Evolutionary conservation across 35 echinoderm and acorn worm species (phyloP).

Genomic region (Hemicentrotus pulcherrimus): DNA sequence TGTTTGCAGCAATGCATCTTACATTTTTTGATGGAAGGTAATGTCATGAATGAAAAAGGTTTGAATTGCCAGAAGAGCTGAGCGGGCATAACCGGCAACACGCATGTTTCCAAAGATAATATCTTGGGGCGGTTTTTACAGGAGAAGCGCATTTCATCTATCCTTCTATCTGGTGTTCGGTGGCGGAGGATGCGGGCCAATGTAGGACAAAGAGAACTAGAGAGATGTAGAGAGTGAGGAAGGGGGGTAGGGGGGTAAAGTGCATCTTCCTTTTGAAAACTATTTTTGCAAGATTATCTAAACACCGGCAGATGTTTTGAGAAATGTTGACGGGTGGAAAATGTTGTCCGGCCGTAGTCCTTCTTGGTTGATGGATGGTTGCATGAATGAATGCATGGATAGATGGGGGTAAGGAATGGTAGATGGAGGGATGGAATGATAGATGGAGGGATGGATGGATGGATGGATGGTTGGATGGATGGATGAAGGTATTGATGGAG

Average conservation of each 20-base stretch:
- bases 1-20: background rate
- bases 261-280: slow-evolving; percentile 17
- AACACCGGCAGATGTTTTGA: background rate
- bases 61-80: background rate
- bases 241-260: background rate
- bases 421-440: background rate
- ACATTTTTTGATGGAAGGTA: background rate
- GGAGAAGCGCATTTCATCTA: background rate
- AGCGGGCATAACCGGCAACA: slow-evolving; percentile 15
- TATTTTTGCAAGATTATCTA: slow-evolving; percentile 20
- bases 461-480: background rate
- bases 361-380: background rate
- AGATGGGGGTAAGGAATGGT: background rate
- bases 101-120: slow-evolving; percentile 18
- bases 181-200: background rate
- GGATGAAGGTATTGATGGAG: background rate
- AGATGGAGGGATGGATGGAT: background rate
- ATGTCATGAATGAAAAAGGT: background rate
- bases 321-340: background rate
- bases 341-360: background rate
- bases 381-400: background rate
- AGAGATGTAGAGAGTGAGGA: background rate
- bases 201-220: background rate
- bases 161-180: background rate
- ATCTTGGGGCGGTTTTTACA: background rate